phyloP scores from a whole-genome alignment of 2,113 vertebrate genomes.

The Dipodomys spectabilis region DNA sequence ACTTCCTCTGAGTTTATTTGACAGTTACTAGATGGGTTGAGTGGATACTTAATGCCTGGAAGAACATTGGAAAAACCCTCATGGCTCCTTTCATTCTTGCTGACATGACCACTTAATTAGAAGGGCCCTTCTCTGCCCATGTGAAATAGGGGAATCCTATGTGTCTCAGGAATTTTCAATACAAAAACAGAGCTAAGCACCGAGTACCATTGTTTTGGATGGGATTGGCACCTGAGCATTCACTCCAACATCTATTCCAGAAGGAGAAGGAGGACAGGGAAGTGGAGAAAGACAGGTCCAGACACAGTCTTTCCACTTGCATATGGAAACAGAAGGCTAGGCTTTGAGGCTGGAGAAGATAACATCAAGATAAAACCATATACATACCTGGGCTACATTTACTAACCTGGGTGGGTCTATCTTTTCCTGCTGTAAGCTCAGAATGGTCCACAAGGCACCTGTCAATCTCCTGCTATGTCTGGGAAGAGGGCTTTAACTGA shows the following conservation, averaged over 20 bases:
- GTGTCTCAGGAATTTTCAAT: not conserved
- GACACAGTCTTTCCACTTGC: not conserved
- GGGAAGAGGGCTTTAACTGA: not conserved
- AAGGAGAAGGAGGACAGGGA: too few species aligned
- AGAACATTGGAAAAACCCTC: not conserved
- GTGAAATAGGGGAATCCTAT: not conserved
- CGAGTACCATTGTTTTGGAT: not conserved
- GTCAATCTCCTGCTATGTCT: not conserved
- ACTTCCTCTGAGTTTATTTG: not conserved
- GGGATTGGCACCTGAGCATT: not conserved
- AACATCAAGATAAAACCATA: not conserved
- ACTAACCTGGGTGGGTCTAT: not conserved
- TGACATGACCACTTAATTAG: not conserved
- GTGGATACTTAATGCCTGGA: not conserved
- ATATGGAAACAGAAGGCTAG: not conserved
- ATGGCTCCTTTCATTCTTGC: not conserved
- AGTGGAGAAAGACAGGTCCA: not conserved
- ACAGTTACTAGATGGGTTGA: not conserved
- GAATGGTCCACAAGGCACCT: not conserved
- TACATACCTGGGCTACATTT: too few species aligned
- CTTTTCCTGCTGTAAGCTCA: not conserved
- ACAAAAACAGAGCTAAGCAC: not conserved
- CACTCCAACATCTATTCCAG: not conserved
- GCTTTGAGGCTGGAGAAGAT: not conserved
- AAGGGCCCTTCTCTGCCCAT: not conserved